Evolutionary conservation across 2,888 invertebrate species (phyloP).

Genomic region (Drosophila siamana): DNA sequence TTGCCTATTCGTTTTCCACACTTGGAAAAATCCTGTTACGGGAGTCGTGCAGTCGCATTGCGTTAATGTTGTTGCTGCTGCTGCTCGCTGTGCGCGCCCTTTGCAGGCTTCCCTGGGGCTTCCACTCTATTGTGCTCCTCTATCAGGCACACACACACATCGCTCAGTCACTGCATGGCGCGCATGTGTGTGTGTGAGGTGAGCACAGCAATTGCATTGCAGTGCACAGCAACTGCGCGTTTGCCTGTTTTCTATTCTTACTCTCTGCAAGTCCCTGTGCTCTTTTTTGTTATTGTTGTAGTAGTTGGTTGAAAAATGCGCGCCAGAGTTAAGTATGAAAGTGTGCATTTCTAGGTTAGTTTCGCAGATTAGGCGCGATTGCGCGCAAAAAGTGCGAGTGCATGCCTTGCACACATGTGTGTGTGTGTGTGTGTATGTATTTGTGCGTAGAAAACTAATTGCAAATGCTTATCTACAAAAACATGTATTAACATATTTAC

Average conservation of each 20-base stretch:
- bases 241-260: constrained; percentile 37
- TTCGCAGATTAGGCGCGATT: constrained; percentile 53
- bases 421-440: not conserved
- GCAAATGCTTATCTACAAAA: constrained; percentile 21
- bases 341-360: constrained; percentile 58
- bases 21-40: constrained; percentile 62
- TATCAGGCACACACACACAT: constrained; percentile 20
- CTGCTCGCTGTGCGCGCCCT: constrained; percentile 60
- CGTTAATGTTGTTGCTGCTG: constrained; percentile 32
- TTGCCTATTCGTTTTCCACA: constrained; percentile 21
- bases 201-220: constrained; percentile 47
- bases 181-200: constrained; percentile 24
- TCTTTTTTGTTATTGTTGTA: constrained; percentile 26
- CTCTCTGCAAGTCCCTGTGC: constrained; percentile 32
- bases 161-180: constrained; percentile 8
- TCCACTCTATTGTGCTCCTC: constrained; percentile 20
- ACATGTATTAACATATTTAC: not conserved
- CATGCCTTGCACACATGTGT: constrained; percentile 5
- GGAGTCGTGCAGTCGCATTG: constrained; percentile 27
- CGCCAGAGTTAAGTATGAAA: constrained; percentile 37
- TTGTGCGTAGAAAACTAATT: constrained; percentile 1
- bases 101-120: constrained; percentile 55
- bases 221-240: constrained; percentile 23
- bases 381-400: constrained; percentile 4
- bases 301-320: constrained; percentile 41